phyloP scores from a whole-genome alignment of 2,888 invertebrate genomes.

The Zygothrica quintamaculata region DNA sequence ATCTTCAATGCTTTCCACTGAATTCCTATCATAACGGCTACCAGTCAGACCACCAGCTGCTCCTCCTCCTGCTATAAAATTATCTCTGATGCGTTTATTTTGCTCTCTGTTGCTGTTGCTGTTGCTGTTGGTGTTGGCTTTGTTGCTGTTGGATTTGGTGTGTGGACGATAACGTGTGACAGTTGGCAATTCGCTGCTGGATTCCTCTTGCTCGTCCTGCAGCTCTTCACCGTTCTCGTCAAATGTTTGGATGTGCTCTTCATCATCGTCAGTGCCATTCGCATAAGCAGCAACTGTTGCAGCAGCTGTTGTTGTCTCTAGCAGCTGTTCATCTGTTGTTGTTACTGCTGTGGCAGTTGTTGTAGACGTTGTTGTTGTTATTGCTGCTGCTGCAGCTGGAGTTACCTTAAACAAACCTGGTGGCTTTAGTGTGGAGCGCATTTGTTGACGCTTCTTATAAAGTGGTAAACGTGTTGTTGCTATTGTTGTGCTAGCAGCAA shows the following conservation, averaged over 20 bases:
- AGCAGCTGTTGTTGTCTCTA: slow-evolving; percentile 33
- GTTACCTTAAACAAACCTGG: slow-evolving; percentile 62
- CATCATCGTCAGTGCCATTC: slow-evolving; percentile 14
- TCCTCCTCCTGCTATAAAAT: slow-evolving; percentile 40
- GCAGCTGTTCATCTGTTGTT: slow-evolving; percentile 13
- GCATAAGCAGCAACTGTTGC: slow-evolving; percentile 11
- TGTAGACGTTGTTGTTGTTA: slow-evolving; percentile 18
- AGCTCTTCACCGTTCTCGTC: slow-evolving; percentile 9
- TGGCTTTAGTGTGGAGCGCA: slow-evolving; percentile 76
- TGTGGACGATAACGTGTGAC: slow-evolving; percentile 41
- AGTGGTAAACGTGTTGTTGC: slow-evolving; percentile 80
- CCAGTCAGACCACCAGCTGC: slow-evolving; percentile 22
- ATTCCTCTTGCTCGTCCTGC: slow-evolving; percentile 19
- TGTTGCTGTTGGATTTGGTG: slow-evolving; percentile 44
- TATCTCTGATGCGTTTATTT: slow-evolving; percentile 47
- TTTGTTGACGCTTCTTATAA: slow-evolving; percentile 80
- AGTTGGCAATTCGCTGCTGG: slow-evolving; percentile 25
- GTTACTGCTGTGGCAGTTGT: slow-evolving; percentile 14
- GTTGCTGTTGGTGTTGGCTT: slow-evolving; percentile 24
- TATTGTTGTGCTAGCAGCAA: slow-evolving; percentile 52
- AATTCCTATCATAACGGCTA: slow-evolving; percentile 53
- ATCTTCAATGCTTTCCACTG: slow-evolving; percentile 58
- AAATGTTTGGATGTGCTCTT: slow-evolving; percentile 1
- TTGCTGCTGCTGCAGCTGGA: slow-evolving; percentile 16
- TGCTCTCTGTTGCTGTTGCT: slow-evolving; percentile 24